Percentiles rank a stretch among this genome's conserved stretches.
phyloP scores from a whole-genome alignment of 30 jellyfish, hydroid and myxozoan species.

The Turritopsis dohrnii region DNA sequence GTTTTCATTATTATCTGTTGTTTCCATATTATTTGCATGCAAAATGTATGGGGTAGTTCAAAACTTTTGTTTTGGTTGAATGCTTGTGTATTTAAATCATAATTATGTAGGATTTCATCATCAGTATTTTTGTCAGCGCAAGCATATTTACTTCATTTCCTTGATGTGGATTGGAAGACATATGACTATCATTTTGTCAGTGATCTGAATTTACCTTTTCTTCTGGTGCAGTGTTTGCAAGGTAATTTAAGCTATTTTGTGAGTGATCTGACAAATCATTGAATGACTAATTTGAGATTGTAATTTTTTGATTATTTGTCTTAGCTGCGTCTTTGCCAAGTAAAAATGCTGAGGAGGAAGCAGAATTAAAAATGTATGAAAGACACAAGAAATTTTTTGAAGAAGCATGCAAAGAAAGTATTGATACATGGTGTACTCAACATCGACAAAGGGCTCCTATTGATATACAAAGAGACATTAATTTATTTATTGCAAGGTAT shows the following conservation, averaged over 20 bases:
- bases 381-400: constrained; percentile 55
- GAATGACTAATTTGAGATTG: neutral
- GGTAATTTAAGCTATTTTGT: constrained; percentile 33
- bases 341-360: constrained; percentile 34
- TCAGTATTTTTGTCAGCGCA: constrained; percentile 52
- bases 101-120: constrained; percentile 5
- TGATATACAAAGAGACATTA: constrained; percentile 69
- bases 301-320: neutral
- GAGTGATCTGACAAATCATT: too few relatives aligned
- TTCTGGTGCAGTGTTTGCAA: constrained; percentile 41
- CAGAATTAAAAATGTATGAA: constrained; percentile 75
- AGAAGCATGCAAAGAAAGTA: constrained; percentile 50
- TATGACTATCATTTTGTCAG: constrained; percentile 60
- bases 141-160: constrained; percentile 63
- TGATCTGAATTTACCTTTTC: constrained; percentile 57
- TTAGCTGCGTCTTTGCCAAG: constrained; percentile 28
- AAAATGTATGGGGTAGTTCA: neutral
- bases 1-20: neutral
- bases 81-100: too few relatives aligned
- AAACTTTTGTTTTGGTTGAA: too few relatives aligned
- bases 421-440: constrained; percentile 60
- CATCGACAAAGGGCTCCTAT: constrained; percentile 52
- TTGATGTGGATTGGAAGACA: constrained; percentile 93
- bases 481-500: constrained; percentile 78
- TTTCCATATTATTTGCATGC: too few relatives aligned